Conservation (phyloP, 2,888 invertebrate species). For the Drosophila siamana region DNA sequence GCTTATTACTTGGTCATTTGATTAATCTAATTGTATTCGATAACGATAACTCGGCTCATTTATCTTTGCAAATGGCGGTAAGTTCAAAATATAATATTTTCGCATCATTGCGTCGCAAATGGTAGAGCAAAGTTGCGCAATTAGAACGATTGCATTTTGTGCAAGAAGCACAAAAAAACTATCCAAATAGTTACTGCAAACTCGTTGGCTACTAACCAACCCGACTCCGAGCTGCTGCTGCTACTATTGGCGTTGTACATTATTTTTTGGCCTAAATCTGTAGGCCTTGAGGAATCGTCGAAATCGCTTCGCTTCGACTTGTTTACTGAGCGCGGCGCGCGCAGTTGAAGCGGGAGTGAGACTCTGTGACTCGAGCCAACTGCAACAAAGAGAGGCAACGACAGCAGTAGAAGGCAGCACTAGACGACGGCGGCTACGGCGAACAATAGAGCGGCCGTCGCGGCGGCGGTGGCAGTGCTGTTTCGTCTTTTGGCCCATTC, state of each 20-base stretch:
- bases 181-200: slow-evolving; percentile 58
- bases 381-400: slow-evolving; percentile 55
- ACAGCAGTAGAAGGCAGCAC: slow-evolving; percentile 17
- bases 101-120: slow-evolving; percentile 45
- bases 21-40: slow-evolving; percentile 18
- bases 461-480: slow-evolving; percentile 69
- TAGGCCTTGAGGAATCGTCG: slow-evolving; percentile 81
- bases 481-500: slow-evolving; percentile 76
- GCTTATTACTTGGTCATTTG: not conserved
- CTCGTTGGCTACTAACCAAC: slow-evolving; percentile 49
- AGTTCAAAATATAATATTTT: slow-evolving; percentile 46
- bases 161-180: slow-evolving; percentile 56
- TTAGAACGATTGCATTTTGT: slow-evolving; percentile 74
- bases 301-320: slow-evolving; percentile 81
- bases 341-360: slow-evolving; percentile 63
- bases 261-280: slow-evolving; percentile 76
- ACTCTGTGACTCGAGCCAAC: slow-evolving; percentile 32
- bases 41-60: slow-evolving; percentile 35
- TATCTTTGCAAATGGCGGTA: slow-evolving; percentile 32
- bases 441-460: slow-evolving; percentile 59
- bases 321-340: slow-evolving; percentile 78
- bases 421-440: not conserved
- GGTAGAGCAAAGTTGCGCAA: slow-evolving; percentile 57
- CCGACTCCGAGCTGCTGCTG: slow-evolving; percentile 34
- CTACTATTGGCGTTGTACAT: slow-evolving; percentile 58